Conservation (phyloP, 1,140 invertebrate species). For the Theocolax elegans region DNA sequence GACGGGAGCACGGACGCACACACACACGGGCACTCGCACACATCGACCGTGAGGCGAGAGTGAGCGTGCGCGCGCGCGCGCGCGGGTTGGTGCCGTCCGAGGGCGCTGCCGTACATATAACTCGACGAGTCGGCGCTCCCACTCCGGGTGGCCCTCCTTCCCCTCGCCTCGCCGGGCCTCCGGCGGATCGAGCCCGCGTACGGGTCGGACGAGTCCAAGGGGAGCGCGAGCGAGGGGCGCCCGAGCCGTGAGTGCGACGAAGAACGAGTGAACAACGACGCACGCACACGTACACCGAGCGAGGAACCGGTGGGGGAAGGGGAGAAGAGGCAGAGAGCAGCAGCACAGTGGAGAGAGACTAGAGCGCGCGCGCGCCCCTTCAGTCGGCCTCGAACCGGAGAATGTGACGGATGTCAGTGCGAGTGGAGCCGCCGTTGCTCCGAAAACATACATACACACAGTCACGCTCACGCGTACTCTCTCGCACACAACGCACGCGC, state of each 20-base stretch:
- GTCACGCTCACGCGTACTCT: background rate
- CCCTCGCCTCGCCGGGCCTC: conserved; percentile 23
- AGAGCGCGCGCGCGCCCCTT: conserved; percentile 60
- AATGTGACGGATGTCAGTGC: conserved; percentile 58
- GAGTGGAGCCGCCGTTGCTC: conserved; percentile 15
- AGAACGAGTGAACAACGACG: no score
- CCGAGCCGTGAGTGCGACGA: background rate
- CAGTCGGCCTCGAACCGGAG: conserved; percentile 67
- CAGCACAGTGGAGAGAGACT: conserved; percentile 33
- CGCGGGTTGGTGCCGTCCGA: background rate
- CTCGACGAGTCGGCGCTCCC: background rate
- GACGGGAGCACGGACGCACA: conserved; percentile 27
- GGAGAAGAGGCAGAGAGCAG: background rate
- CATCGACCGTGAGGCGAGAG: background rate
- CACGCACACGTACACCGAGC: no score
- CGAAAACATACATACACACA: background rate
- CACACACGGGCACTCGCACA: conserved; percentile 37
- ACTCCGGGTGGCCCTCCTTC: background rate
- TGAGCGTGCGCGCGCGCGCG: background rate
- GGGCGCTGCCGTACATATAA: conserved; percentile 25
- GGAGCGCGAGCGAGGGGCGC: conserved; percentile 58
- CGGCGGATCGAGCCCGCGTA: conserved; percentile 23
- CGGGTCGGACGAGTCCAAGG: conserved; percentile 62
- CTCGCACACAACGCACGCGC: background rate
- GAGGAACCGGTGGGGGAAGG: no score